These are phyloP conservation scores for Alviniconcha marisindica DNA, from an alignment of 1,140 invertebrate genomes.

Conservation along the genomic window DNA sequence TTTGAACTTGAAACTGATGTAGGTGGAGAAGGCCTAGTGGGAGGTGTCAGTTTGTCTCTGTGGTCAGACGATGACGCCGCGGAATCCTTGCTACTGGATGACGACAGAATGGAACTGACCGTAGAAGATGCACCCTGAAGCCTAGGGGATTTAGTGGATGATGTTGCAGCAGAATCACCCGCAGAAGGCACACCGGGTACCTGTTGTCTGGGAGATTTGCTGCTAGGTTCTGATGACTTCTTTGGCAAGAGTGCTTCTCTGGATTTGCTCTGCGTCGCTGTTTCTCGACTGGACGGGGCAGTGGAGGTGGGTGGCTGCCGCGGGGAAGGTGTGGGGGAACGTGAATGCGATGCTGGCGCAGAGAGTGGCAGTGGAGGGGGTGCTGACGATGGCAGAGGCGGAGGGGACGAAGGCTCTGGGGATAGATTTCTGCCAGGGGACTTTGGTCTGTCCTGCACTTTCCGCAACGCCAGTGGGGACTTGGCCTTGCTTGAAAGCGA, in stretches of 20 bases:
- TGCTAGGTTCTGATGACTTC: too few relatives aligned
- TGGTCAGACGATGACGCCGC: too few relatives aligned
- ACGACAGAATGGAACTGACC: too few relatives aligned
- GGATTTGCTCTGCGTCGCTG: not conserved
- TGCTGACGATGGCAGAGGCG: slow-evolving; percentile 37
- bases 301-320: not conserved
- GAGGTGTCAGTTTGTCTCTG: too few relatives aligned
- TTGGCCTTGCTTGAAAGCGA: not conserved
- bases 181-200: too few relatives aligned
- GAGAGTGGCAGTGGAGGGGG: slow-evolving; percentile 20
- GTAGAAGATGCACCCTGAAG: too few relatives aligned
- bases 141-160: too few relatives aligned
- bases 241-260: too few relatives aligned
- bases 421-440: slow-evolving; percentile 38
- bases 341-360: not conserved
- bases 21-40: too few relatives aligned
- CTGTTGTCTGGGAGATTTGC: too few relatives aligned
- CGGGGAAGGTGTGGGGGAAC: not conserved
- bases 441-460: slow-evolving; percentile 36
- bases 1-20: not conserved
- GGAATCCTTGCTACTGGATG: too few relatives aligned
- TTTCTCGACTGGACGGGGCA: not conserved
- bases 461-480: slow-evolving; percentile 35
- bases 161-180: too few relatives aligned
- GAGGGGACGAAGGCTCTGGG: slow-evolving; percentile 34